Base-by-base conservation (phyloP, 2,888 invertebrate species). In the Scaptomyza polygonia region DNA sequence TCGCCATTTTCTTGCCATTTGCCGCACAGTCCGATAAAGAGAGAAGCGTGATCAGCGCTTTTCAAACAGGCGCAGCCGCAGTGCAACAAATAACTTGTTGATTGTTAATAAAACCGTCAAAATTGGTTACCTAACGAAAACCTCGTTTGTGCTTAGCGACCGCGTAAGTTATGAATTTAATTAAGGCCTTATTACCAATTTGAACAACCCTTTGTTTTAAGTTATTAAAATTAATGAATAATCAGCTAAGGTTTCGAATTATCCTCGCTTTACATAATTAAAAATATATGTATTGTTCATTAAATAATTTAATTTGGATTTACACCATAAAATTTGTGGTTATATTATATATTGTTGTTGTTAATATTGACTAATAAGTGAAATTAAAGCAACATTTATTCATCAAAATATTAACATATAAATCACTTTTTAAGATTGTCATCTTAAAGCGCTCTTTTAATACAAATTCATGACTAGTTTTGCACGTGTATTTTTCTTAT, bases 91-190 rank as follows among this genome's bases (percentile, higher is more conserved):
- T 59, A 34, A 45, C 54, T 39, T 58, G 29, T 16, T 51, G 45
- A 45, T 55, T 53, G 12, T 39, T 49, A 65, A 66, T 49, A 66
- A 89, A 88, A 74, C 86, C 89, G 90, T 80, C 91, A 91, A 91
- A 91, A 91, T 91, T 90, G 91, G 91, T 88, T 89, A 90, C 73
- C 86, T 91, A 88, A 91, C 91, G 86, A 91, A 90, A 88, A 90
- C 90, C 63, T 91, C 91, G 77, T 91, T 91, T 88, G 89, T 90
- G 79, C 86, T 91, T 62, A 88, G 84, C 83, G 89, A 86, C 83
- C 89, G 88, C 86, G 79, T 85, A 76, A 85, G 84, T 79, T 6
- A 16, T n/a, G 12, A 14, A 54, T 49, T 49, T 43, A 54, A 63
- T 30, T 30, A 48, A 52, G 30, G 14, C 25, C 12, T 11, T n/a